Conservation (phyloP, 2,888 invertebrate genomes). For the Thecophora atra region DNA sequence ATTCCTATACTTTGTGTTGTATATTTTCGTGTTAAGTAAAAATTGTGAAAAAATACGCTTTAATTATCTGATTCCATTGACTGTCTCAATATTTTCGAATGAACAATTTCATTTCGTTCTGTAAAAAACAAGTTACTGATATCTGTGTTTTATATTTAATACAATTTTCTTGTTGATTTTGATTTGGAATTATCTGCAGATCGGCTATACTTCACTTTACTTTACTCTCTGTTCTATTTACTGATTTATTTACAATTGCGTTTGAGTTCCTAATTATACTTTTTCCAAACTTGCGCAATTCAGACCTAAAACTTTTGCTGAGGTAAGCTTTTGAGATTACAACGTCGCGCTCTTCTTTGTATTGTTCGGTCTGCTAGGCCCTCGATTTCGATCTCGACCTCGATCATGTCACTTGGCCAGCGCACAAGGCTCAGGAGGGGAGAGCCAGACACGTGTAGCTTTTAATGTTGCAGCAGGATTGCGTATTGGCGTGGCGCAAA, state of each 20-base stretch:
- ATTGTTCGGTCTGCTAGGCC: not conserved
- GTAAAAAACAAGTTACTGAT: slow-evolving; percentile 37
- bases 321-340: slow-evolving; percentile 31
- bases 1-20: slow-evolving; percentile 42
- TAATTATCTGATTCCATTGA: slow-evolving; percentile 31
- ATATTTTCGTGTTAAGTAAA: slow-evolving; percentile 40
- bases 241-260: slow-evolving; percentile 34
- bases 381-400: not conserved
- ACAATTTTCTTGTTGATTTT: slow-evolving; percentile 34
- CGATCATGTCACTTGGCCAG: slow-evolving; percentile 3
- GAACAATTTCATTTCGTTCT: slow-evolving; percentile 37
- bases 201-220: slow-evolving; percentile 10
- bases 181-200: slow-evolving; percentile 31
- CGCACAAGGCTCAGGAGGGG: not conserved
- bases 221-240: slow-evolving; percentile 3
- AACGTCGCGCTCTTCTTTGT: slow-evolving; percentile 24
- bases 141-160: slow-evolving; percentile 24
- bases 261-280: slow-evolving; percentile 27
- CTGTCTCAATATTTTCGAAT: not conserved
- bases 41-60: slow-evolving; percentile 51
- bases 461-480: not conserved
- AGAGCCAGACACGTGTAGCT: not conserved
- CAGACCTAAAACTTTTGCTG: slow-evolving; percentile 35
- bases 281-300: slow-evolving; percentile 24
- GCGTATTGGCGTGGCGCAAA: not conserved